Percentiles rank a stretch among this genome's conserved stretches.
Evolutionary conservation across 2,797 vertebrate species (phyloP).

Genomic region (Cichlasoma orientale): DNA sequence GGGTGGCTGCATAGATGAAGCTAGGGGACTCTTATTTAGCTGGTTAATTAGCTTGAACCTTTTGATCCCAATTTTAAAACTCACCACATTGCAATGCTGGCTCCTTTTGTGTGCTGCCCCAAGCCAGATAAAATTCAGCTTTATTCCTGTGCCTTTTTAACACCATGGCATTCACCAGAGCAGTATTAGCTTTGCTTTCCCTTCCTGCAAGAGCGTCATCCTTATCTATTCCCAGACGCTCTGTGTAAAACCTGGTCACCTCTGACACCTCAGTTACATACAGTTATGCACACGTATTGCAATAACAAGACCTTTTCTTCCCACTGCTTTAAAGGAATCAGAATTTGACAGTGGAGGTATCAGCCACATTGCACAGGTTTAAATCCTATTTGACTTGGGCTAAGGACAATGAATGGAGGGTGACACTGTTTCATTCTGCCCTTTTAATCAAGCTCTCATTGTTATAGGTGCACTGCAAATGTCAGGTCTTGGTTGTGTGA

Average conservation of each 20-base stretch:
- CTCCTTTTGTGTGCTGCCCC: conserved; percentile 75
- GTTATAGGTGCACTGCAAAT: conserved; percentile 71
- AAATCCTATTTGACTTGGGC: conserved; percentile 75
- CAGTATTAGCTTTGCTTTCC: conserved; percentile 41
- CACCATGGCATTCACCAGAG: conserved; percentile 56
- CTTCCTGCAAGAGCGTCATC: conserved; percentile 20
- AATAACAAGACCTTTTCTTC: conserved; percentile 65
- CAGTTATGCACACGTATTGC: conserved; percentile 45
- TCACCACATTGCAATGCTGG: conserved; percentile 68
- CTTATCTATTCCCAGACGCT: conserved; percentile 68
- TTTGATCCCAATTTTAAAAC: conserved; percentile 86
- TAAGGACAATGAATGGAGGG: conserved; percentile 70
- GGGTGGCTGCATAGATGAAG: conserved; percentile 59
- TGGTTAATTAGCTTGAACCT: conserved; percentile 85
- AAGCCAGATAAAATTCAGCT: conserved; percentile 77
- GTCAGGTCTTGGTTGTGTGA: conserved; percentile 71
- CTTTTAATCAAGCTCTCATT: conserved; percentile 79
- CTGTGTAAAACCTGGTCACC: conserved; percentile 68
- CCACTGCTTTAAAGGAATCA: conserved; percentile 61
- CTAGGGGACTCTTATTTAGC: conserved; percentile 80
- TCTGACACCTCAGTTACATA: conserved; percentile 56
- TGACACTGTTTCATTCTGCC: conserved; percentile 69
- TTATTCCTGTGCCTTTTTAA: conserved; percentile 74
- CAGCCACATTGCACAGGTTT: conserved; percentile 65
- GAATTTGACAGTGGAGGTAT: conserved; percentile 69